Conservation (phyloP, 2,888 invertebrate genomes). For the Apodemia duryi region DNA sequence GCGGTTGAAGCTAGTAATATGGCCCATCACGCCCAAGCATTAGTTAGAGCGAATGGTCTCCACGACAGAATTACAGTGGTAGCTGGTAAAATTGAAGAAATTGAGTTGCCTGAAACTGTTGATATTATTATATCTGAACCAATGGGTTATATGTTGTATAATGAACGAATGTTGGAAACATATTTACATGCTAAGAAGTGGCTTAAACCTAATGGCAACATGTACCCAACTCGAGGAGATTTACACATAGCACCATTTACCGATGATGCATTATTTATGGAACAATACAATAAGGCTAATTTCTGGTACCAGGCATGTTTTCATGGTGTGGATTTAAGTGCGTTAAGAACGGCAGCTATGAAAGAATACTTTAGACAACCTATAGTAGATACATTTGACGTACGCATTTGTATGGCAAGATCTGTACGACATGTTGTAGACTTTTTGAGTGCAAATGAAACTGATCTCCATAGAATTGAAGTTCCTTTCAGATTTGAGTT, state of each 20-base stretch:
- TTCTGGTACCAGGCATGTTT: conserved; percentile 99
- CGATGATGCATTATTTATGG: conserved; percentile 98
- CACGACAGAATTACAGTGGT: conserved; percentile 94
- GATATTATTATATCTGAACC: conserved; percentile 99
- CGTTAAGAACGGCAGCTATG: conserved; percentile 94
- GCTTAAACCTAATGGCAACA: conserved; percentile 94
- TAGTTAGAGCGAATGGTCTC: conserved; percentile 94
- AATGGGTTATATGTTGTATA: conserved; percentile 99
- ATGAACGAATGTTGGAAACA: conserved; percentile 99
- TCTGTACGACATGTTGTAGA: conserved; percentile 96
- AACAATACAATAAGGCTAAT: conserved; percentile 98
- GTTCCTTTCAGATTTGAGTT: conserved; percentile 96
- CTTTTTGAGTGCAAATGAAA: conserved; percentile 94
- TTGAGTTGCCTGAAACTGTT: conserved; percentile 95
- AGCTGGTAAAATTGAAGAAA: conserved; percentile 99
- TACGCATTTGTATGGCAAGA: conserved; percentile 97
- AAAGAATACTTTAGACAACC: conserved; percentile 99
- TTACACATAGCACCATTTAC: conserved; percentile 98
- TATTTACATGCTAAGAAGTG: conserved; percentile 99
- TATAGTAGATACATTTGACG: conserved; percentile 98
- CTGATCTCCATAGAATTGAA: conserved; percentile 96
- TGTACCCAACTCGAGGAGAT: conserved; percentile 98
- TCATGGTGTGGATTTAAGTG: conserved; percentile 97
- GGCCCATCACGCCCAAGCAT: conserved; percentile 95
- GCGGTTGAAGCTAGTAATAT: conserved; percentile 99